Conservation (phyloP, 1,140 invertebrate species). For the Drosophila seguyi region DNA sequence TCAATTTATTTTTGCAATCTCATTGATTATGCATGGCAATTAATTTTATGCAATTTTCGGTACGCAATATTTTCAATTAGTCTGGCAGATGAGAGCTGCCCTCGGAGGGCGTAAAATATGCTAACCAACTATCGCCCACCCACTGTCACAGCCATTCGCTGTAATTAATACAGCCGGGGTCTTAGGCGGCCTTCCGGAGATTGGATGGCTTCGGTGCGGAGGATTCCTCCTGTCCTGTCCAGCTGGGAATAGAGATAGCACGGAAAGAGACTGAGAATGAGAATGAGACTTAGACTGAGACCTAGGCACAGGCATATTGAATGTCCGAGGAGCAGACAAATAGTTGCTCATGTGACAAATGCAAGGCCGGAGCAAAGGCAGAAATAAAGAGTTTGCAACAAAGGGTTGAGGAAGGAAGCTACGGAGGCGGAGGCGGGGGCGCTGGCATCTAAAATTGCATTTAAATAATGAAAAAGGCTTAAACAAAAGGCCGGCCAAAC, state of each 20-base stretch:
- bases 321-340: conserved; percentile 47
- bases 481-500: conserved; percentile 55
- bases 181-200: conserved; percentile 25
- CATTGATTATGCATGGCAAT: conserved; percentile 56
- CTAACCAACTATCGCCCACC: conserved; percentile 9
- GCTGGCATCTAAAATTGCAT: conserved; percentile 67
- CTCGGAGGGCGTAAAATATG: conserved; percentile 14
- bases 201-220: conserved; percentile 48
- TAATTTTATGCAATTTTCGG: conserved; percentile 49
- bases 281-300: neutral
- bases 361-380: conserved; percentile 16
- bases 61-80: conserved; percentile 50
- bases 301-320: conserved; percentile 31
- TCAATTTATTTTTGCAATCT: conserved; percentile 55
- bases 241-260: neutral
- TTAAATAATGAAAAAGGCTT: conserved; percentile 72
- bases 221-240: conserved; percentile 14
- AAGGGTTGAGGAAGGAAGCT: neutral
- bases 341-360: conserved; percentile 66
- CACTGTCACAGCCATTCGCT: neutral
- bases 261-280: neutral
- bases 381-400: conserved; percentile 23
- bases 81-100: neutral
- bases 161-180: conserved; percentile 36
- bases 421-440: too few species aligned